A percentile compares a stretch with the other conserved stretches of the same genome.
Evolutionary conservation across 2,888 invertebrate genomes (phyloP).

Genomic region (Spatulosminthurus flaviceps): DNA sequence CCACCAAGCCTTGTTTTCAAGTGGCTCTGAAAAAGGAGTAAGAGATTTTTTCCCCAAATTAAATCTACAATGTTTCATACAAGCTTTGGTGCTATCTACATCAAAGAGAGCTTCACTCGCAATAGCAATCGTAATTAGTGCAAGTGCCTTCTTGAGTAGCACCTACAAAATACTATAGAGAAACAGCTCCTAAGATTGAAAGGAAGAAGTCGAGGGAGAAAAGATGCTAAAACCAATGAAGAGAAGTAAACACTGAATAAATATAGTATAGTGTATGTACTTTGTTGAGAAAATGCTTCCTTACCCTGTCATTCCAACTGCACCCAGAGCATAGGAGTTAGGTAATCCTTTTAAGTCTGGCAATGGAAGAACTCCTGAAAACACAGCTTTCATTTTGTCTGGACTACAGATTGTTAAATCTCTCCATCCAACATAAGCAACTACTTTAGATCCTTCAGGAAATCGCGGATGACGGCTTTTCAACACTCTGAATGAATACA

Average conservation of each 20-base stretch:
- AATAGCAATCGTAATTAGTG: too few species aligned
- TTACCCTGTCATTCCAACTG: constrained; percentile 52
- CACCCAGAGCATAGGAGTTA: constrained; percentile 59
- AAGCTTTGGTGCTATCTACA: too few species aligned
- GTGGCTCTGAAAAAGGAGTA: too few species aligned
- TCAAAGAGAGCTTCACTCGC: too few species aligned
- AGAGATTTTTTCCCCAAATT: too few species aligned
- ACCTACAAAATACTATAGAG: too few species aligned
- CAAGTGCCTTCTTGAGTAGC: too few species aligned
- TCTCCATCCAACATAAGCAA: constrained; percentile 57
- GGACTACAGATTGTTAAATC: constrained; percentile 56
- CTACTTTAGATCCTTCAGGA: constrained; percentile 60
- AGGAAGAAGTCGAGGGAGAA: too few species aligned
- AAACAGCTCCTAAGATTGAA: too few species aligned
- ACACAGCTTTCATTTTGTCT: constrained; percentile 60
- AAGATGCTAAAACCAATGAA: neutral
- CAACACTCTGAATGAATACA: constrained; percentile 55
- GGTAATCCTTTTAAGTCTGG: constrained; percentile 62
- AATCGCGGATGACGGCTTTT: constrained; percentile 59
- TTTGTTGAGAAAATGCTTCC: neutral
- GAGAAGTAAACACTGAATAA: neutral
- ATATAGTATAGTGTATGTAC: too few species aligned
- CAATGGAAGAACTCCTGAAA: constrained; percentile 58
- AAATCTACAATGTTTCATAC: too few species aligned
- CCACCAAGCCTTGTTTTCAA: too few species aligned